Conservation (phyloP, 92 coral and sea anemone species). For the Umimayanthus chanpuru region DNA sequence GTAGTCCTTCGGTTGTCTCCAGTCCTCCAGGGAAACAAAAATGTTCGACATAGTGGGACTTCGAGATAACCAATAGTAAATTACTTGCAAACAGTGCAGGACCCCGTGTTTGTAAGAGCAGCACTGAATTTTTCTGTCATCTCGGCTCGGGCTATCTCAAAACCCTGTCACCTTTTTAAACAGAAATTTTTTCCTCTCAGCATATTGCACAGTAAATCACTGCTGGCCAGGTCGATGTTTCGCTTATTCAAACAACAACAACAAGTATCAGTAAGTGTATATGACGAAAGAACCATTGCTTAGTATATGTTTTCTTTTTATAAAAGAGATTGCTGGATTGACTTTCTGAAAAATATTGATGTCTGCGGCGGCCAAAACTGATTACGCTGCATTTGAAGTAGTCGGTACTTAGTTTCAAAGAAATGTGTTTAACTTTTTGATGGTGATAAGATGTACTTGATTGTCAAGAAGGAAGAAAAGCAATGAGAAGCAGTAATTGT, state of each 20-base stretch:
- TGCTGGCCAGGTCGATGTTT: not conserved
- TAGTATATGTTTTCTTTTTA: too few species aligned
- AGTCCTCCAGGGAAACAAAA: not conserved
- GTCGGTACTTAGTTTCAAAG: not conserved
- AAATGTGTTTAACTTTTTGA: too few species aligned
- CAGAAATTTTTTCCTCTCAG: not conserved
- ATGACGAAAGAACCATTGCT: too few species aligned
- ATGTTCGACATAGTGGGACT: not conserved
- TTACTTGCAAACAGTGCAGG: too few species aligned
- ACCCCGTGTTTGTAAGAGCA: too few species aligned
- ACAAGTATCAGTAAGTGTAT: not conserved
- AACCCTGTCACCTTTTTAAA: too few species aligned
- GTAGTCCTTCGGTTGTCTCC: not conserved
- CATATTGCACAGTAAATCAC: not conserved
- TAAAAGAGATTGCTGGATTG: not conserved
- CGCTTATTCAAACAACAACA: not conserved
- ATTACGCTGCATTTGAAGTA: not conserved
- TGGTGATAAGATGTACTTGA: not conserved
- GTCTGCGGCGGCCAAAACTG: not conserved
- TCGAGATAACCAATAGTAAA: too few species aligned
- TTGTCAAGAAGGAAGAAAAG: not conserved
- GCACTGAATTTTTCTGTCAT: too few species aligned
- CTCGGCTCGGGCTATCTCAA: too few species aligned
- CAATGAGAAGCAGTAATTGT: too few species aligned
- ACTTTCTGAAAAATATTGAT: not conserved